Conservation (phyloP, 2,113 vertebrate species). For the Hucho hucho region DNA sequence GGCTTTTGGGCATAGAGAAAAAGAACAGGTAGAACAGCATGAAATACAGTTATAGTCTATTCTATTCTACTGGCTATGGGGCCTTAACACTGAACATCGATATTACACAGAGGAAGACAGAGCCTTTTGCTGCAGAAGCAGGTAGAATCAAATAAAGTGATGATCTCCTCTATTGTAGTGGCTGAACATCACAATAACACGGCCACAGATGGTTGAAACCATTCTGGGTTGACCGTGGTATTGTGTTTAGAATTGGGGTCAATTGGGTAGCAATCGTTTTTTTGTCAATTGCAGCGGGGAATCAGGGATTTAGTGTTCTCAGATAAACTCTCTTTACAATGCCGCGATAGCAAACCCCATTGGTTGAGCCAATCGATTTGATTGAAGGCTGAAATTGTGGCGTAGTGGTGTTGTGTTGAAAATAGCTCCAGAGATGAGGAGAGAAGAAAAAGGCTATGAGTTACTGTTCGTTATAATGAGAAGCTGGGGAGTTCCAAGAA, state of each 20-base stretch:
- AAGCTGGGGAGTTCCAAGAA: conserved; percentile 15
- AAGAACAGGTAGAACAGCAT: conserved; percentile 48
- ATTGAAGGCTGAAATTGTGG: conserved; percentile 60
- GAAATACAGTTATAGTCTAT: too few species aligned
- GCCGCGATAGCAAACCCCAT: too few species aligned
- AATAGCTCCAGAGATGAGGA: neutral
- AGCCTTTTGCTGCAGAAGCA: too few species aligned
- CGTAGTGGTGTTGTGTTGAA: conserved; percentile 52
- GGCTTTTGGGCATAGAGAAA: conserved; percentile 40
- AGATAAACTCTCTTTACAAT: too few species aligned
- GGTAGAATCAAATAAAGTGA: too few species aligned
- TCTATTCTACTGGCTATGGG: conserved; percentile 12
- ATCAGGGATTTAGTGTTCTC: neutral
- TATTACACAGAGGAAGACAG: too few species aligned
- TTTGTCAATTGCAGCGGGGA: conserved; percentile 17
- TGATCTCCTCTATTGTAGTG: too few species aligned
- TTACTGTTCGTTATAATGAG: neutral
- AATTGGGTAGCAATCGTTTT: conserved; percentile 21
- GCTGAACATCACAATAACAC: too few species aligned
- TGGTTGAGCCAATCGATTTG: neutral
- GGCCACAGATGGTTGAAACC: conserved; percentile 50
- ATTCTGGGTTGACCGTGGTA: conserved; percentile 48
- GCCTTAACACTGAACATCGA: conserved; percentile 4
- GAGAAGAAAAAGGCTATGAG: neutral
- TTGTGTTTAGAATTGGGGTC: conserved; percentile 46